Base-by-base conservation (phyloP, 1,140 invertebrate species). In the Drosophila tropicalis region DNA sequence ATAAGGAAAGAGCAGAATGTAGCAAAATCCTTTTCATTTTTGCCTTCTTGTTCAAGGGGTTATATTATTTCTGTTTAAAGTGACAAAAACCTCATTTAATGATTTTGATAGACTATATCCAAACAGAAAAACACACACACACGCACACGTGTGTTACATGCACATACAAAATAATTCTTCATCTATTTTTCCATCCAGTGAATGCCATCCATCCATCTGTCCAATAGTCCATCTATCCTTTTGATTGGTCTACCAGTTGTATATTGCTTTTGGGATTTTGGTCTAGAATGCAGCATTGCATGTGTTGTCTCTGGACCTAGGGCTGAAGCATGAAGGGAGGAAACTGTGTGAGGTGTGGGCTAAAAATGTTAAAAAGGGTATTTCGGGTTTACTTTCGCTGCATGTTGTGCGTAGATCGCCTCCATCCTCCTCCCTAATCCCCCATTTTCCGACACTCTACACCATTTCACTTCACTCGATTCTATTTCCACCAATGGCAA, bases 221-320 rank as follows among this genome's bases (percentile, higher is more conserved):
- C 55, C 29, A 15, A 57, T 15, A 5, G 44, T 51, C 44, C 17
- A 51, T 51, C 17, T 9, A 51, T 58, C 56, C 56, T 39, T 58
- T 58, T 58, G 56, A 58, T 58, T 58, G 56, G 9, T 57, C 67
- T 74, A 56, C 62, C 40, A 66, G 67, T 60, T 70, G 58, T 62
- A 77, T 70, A 77, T 77, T 77, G 75, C 71, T 74, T 74, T 77
- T 77, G 67, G 75, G 71, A 66, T 70, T 47, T 55, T 12, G 51
- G 17, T 62, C 19, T 58, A 57, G 29, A 57, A 57, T 57, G 55
- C 55, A 34, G 55, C 29, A 58, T 77, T 44, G 57, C 62, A 77
- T 77, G 66, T 62, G 62, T 13, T 57, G 70, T 61, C 61, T 63
- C 29, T 39, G 56, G 58, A 7, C 47, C 25, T 0, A 3, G 17